Evolutionary conservation across 1,140 invertebrate species (phyloP), one percentile per base, ranked within the genome.

Genomic region (Aculops lycopersici): DNA sequence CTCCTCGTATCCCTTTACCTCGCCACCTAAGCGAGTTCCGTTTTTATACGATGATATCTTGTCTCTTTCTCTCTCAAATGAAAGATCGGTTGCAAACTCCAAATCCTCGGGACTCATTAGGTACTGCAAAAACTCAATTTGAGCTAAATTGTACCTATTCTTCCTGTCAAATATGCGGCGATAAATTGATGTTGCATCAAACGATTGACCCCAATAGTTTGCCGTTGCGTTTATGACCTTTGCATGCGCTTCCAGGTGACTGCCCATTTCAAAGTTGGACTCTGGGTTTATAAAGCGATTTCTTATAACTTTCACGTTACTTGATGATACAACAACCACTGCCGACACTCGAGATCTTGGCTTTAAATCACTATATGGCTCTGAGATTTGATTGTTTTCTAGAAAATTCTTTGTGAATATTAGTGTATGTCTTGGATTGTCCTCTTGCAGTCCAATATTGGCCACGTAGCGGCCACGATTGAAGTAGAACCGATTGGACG

Each of bases 281-380:
- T 74, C 68, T 1, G 69, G 71, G 61, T 98, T 97, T 41, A 80
- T 67, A 36, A 98, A 67, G 43, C 83, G 77, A 55, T 98, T 98
- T 43, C 86, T 62, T 48, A 67, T 80, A 2, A 97, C 64, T 36
- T 72, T 62, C 0, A 90, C 70, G 54, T 95, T 95, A 36, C 57
- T 55, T 42, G 74, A 76, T 0, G 79, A 83, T 0, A 80, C 70
- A 21, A 86, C 65, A 0, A 90, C 74, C 3, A 79, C 71, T 3
- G 83, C 88, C 14, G 79, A 72, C 1, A 84, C 84, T 46, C 72
- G 64, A 42, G 73, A 86, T 47, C 78, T 64, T 2, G 77, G 80
- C 51, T 74, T 74, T 8, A 97, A 57, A 43, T 63, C 69, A 5
- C 63, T 63, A 42, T 77, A 92, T 0, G 79, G 70, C 56, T 94